Percentiles rank a stretch among this genome's conserved stretches.
Evolutionary conservation across 2,888 invertebrate genomes (phyloP).

Genomic region (Sceliomorpha sp.): DNA sequence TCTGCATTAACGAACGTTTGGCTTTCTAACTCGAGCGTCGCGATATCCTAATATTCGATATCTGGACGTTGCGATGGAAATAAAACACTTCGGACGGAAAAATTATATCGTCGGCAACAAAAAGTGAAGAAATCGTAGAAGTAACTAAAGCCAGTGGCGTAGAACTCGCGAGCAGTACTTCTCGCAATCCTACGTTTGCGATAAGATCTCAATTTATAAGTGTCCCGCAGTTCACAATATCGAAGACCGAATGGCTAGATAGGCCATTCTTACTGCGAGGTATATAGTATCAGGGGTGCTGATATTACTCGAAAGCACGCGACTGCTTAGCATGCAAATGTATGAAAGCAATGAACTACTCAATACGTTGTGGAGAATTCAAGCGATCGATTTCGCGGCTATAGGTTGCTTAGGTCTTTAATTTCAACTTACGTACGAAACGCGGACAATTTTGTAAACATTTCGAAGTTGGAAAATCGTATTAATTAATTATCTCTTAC

Average conservation of each 20-base stretch:
- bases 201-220: slow-evolving; percentile 81
- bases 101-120: slow-evolving; percentile 38
- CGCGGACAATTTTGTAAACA: no score
- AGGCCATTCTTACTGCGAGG: slow-evolving; percentile 72
- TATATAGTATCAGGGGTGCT: slow-evolving; percentile 76
- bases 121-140: slow-evolving; percentile 44
- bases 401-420: slow-evolving; percentile 64
- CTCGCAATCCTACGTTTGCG: slow-evolving; percentile 60
- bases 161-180: slow-evolving; percentile 49
- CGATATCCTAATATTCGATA: slow-evolving; percentile 18
- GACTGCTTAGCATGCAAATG: slow-evolving; percentile 80
- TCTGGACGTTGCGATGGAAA: slow-evolving; percentile 4
- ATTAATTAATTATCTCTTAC: no score
- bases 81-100: slow-evolving; percentile 17
- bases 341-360: slow-evolving; percentile 81
- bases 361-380: slow-evolving; percentile 79
- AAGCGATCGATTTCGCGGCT: slow-evolving; percentile 76
- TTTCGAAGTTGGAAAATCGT: no score
- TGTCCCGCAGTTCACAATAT: slow-evolving; percentile 78
- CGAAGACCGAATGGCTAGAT: slow-evolving; percentile 79
- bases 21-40: slow-evolving; percentile 24
- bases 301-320: slow-evolving; percentile 80
- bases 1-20: slow-evolving; percentile 17
- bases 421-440: no score
- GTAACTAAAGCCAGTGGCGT: slow-evolving; percentile 48